Base-by-base conservation (phyloP, 2,888 invertebrate genomes). In the Acrobasis consociella region DNA sequence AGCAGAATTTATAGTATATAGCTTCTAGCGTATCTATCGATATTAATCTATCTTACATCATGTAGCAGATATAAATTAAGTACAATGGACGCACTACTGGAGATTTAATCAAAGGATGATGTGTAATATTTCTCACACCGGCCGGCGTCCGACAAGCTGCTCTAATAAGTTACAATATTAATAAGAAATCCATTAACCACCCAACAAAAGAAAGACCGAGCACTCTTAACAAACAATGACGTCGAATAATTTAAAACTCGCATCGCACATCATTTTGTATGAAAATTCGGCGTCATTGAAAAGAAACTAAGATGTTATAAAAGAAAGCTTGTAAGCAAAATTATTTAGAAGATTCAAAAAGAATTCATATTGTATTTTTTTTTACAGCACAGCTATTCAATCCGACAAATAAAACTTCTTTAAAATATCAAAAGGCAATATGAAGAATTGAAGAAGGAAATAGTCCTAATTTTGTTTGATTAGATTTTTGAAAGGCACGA, bases 161-260 rank as follows among this genome's bases (percentile, higher is more conserved):
- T 59, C 72, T 82, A 84, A 86, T 85, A 82, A 80, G 74, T 74
- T 78, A 82, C 78, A 82, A 81, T 80, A 80, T 82, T 84, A 82
- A 82, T 85, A 85, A 83, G 82, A 81, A 81, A 82, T 80, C 80
- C 80, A 84, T 86, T 85, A 81, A 75, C 74, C 74, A 74, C 70
- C 71, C 66, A 78, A 78, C 72, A 75, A 71, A 72, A 70, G 69
- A 67, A 70, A 67, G 64, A 67, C 65, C 60, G 60, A 62, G 56
- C 31, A 31, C 67, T 15, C 52, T 9, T 13, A 51, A 22, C 9
- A 9, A 53, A 53, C 37, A 53, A 53, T 31, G 13, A 53, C 38
- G 7, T 53, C 9, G 9, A 22, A 9, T 22, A 10, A 16, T 22
- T 22, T 16, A 51, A 51, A 17, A 51, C 51, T 2, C 13, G 22